These are phyloP conservation scores for Amblyopsis hoosieri DNA, from an alignment of 2,797 vertebrate species.

Conservation along the genomic window DNA sequence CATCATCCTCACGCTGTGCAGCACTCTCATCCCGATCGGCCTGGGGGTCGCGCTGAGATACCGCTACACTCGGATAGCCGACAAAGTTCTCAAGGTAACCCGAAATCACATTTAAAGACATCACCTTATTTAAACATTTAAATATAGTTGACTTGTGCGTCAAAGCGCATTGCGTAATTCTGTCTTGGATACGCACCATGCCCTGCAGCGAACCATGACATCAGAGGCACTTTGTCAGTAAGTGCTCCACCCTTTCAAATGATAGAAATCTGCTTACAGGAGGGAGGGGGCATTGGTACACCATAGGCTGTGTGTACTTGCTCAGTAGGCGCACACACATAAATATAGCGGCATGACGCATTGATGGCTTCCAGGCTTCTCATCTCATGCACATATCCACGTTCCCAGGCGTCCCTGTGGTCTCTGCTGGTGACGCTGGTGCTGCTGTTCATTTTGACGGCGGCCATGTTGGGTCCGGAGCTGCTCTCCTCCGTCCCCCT, in stretches of 20 bases:
- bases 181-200: conserved; percentile 15
- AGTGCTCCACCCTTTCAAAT: conserved; percentile 59
- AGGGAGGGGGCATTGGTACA: conserved; percentile 12
- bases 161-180: conserved; percentile 65
- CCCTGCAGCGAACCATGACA: conserved; percentile 47
- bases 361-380: neutral
- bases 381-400: neutral
- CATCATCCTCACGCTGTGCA: conserved; percentile 91
- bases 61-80: conserved; percentile 83
- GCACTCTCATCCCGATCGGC: conserved; percentile 94
- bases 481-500: conserved; percentile 89
- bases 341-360: neutral
- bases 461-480: conserved; percentile 93
- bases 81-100: conserved; percentile 90
- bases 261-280: conserved; percentile 35
- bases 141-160: conserved; percentile 12
- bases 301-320: neutral
- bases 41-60: conserved; percentile 89
- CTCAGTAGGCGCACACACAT: neutral
- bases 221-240: conserved; percentile 51
- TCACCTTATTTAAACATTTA: neutral
- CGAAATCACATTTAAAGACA: neutral
- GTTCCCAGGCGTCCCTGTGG: conserved; percentile 90
- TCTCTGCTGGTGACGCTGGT: conserved; percentile 90
- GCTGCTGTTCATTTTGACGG: conserved; percentile 94